These are phyloP conservation scores for Cataglyphis albicans DNA, from an alignment of 2,888 invertebrate genomes.

Conservation along the genomic window DNA sequence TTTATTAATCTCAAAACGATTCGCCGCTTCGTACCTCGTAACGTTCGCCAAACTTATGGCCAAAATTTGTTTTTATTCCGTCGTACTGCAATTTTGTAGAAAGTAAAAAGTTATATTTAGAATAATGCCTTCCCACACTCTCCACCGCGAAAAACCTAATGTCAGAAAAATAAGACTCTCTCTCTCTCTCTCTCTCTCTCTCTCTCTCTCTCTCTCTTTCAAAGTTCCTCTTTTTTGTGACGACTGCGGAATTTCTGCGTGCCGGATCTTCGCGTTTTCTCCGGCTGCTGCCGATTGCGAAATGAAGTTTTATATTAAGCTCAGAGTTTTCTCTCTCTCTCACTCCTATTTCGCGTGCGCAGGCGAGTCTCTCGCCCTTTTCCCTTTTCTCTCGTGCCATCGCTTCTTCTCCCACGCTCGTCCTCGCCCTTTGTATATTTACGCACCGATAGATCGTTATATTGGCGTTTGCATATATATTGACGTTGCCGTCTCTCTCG, in stretches of 20 bases:
- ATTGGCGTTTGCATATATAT: constrained; percentile 85
- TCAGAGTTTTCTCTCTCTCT: constrained; percentile 70
- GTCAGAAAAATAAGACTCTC: constrained; percentile 68
- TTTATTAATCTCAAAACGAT: constrained; percentile 39
- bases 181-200: neutral
- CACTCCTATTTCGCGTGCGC: constrained; percentile 49
- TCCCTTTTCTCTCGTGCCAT: constrained; percentile 64
- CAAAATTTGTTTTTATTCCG: neutral
- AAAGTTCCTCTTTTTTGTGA: constrained; percentile 58
- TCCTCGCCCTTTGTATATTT: constrained; percentile 81
- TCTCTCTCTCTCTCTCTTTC: constrained; percentile 25
- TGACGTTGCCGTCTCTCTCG: constrained; percentile 81
- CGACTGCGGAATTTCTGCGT: constrained; percentile 78
- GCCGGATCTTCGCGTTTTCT: constrained; percentile 77
- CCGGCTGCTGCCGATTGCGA: constrained; percentile 83
- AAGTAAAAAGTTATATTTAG: constrained; percentile 28
- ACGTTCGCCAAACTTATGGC: constrained; percentile 8
- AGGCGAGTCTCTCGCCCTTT: constrained; percentile 53
- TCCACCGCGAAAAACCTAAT: constrained; percentile 55
- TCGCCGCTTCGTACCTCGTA: neutral
- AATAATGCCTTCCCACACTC: neutral
- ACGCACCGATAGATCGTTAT: constrained; percentile 86
- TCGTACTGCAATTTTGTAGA: neutral
- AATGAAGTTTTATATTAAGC: constrained; percentile 86
- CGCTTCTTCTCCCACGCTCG: constrained; percentile 58